These are phyloP conservation scores for Octonoba sinensis DNA, from an alignment of 2,888 invertebrate species.

Conservation along the genomic window DNA sequence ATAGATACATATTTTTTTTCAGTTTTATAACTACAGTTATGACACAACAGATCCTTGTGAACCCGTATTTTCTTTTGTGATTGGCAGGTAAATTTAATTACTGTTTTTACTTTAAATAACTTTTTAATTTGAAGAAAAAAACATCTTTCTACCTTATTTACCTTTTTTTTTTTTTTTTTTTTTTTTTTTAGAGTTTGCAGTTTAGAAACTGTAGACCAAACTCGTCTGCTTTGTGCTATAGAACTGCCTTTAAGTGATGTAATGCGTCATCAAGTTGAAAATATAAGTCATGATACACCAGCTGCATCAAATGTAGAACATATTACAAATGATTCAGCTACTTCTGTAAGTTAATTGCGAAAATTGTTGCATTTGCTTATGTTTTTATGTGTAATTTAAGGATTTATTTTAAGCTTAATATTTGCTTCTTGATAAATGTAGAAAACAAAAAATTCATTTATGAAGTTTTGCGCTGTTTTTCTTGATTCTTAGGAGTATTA, in stretches of 20 bases:
- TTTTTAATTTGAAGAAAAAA: background rate
- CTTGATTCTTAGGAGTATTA: too few species aligned
- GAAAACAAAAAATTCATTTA: too few species aligned
- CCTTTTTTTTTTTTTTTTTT: background rate
- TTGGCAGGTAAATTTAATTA: constrained; percentile 45
- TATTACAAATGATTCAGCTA: constrained; percentile 22
- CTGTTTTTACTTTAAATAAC: background rate
- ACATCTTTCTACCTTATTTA: too few species aligned
- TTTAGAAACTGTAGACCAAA: constrained; percentile 63
- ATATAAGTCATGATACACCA: constrained; percentile 48
- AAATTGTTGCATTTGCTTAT: too few species aligned
- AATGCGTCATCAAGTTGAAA: constrained; percentile 57
- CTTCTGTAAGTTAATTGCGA: constrained; percentile 23
- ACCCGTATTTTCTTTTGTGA: constrained; percentile 59
- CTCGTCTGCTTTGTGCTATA: constrained; percentile 59
- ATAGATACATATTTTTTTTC: constrained; percentile 14
- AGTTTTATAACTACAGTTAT: constrained; percentile 63
- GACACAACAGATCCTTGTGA: constrained; percentile 57
- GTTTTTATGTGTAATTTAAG: too few species aligned
- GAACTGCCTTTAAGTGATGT: constrained; percentile 63
- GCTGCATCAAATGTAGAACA: constrained; percentile 27
- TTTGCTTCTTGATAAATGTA: too few species aligned
- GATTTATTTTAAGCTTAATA: too few species aligned
- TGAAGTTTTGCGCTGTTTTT: too few species aligned
- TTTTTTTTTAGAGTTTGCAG: constrained; percentile 50